Conservation (phyloP, 1,140 invertebrate genomes). For the Eriocheir sinensis region DNA sequence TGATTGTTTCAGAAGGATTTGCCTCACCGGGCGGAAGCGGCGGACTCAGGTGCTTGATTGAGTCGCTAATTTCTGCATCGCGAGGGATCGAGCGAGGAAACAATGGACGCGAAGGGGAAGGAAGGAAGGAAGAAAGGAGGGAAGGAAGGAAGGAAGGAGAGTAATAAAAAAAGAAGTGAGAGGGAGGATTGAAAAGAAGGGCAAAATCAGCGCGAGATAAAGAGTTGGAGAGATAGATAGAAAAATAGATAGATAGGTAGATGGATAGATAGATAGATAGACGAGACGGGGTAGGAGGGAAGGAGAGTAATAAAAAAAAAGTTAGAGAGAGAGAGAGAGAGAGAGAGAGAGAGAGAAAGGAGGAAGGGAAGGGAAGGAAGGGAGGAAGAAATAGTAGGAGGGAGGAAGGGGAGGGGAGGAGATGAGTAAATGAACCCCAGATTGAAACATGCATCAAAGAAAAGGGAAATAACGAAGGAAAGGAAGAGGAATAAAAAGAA, state of each 20-base stretch:
- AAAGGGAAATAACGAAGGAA: neutral
- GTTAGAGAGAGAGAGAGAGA: neutral
- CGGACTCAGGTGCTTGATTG: too few relatives aligned
- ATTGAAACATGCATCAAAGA: neutral
- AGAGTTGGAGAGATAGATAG: too few relatives aligned
- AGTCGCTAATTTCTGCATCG: neutral
- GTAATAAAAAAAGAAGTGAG: neutral
- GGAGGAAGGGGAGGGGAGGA: too few relatives aligned
- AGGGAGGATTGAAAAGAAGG: too few relatives aligned
- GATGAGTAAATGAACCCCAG: neutral
- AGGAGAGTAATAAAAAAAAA: neutral
- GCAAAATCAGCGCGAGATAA: too few relatives aligned
- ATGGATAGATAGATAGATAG: too few relatives aligned
- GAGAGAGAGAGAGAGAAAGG: neutral
- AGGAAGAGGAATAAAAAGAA: neutral
- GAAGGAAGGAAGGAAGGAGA: neutral
- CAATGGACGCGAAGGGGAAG: neutral
- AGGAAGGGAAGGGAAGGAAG: neutral
- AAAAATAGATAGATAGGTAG: too few relatives aligned
- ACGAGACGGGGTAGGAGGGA: neutral
- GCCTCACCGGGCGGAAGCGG: too few relatives aligned
- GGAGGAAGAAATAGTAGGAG: neutral
- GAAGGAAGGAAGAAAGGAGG: neutral
- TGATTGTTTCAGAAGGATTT: too few relatives aligned
- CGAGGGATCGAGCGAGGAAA: neutral